Conservation (phyloP, 1,140 invertebrate genomes). For the Oryzaephilus surinamensis region DNA sequence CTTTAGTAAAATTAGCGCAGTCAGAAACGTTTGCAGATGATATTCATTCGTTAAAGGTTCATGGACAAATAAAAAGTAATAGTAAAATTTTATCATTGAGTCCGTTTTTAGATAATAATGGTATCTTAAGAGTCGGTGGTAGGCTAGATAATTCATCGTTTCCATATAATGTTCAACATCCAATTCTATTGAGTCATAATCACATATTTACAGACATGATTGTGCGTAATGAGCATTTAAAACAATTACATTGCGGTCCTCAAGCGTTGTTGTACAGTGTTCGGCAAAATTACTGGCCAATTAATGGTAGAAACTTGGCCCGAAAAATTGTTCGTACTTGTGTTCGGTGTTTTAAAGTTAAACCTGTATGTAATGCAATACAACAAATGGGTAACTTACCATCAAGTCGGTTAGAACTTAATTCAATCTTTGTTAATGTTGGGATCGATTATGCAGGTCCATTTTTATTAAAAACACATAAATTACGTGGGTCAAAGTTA, state of each 20-base stretch:
- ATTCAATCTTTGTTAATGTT: conserved; percentile 14
- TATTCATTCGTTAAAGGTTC: no score
- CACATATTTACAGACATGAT: not conserved
- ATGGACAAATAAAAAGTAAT: no score
- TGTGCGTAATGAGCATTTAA: conserved; percentile 3
- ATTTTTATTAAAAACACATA: conserved; percentile 3
- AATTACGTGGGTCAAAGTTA: conserved; percentile 7
- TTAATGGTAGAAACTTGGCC: conserved; percentile 13
- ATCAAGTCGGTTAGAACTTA: conserved; percentile 5
- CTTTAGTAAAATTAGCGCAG: no score
- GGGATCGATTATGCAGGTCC: conserved; percentile 29
- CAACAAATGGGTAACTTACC: conserved; percentile 14
- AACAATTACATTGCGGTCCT: conserved; percentile 1
- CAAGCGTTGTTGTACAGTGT: conserved; percentile 10
- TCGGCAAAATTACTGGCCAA: conserved; percentile 16
- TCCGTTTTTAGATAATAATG: not conserved
- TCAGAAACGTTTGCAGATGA: no score
- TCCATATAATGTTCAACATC: not conserved
- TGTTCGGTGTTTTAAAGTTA: conserved; percentile 21
- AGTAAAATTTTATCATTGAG: no score
- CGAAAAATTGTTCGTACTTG: conserved; percentile 21
- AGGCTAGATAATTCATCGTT: not conserved
- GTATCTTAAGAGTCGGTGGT: not conserved
- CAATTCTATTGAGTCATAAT: conserved; percentile 1
- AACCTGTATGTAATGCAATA: not conserved